These are phyloP conservation scores for Macrotus californicus DNA, from an alignment of 2,113 vertebrate species.

Conservation along the genomic window DNA sequence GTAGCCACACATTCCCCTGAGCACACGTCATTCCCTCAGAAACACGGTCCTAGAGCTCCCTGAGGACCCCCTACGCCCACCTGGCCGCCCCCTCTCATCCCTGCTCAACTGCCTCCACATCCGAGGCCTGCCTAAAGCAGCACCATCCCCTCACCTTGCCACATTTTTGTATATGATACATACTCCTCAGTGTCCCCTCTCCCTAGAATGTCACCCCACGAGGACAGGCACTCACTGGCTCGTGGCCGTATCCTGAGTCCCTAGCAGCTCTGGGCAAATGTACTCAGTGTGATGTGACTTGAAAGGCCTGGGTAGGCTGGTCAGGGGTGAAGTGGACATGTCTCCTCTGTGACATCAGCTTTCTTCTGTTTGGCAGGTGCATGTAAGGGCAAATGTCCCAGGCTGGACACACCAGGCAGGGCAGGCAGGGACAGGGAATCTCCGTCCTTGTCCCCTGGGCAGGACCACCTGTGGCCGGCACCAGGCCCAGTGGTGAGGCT, in stretches of 20 bases:
- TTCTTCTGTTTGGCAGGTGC: too few species aligned
- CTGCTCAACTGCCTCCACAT: fast-evolving
- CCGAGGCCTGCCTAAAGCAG: neutral
- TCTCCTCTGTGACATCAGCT: neutral
- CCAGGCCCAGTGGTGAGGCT: neutral
- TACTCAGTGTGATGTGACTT: fast-evolving
- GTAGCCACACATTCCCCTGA: neutral
- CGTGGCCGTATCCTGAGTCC: fast-evolving
- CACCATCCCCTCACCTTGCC: fast-evolving
- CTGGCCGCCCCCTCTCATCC: neutral
- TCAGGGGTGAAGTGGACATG: fast-evolving
- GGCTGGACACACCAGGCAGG: too few species aligned
- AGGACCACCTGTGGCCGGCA: fast-evolving
- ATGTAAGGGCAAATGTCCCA: fast-evolving
- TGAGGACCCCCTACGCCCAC: fast-evolving
- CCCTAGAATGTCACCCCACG: fast-evolving
- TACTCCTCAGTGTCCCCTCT: fast-evolving
- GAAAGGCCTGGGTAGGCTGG: neutral
- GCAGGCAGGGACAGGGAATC: too few species aligned
- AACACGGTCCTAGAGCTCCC: fast-evolving
- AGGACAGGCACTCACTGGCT: neutral
- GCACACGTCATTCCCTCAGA: fast-evolving
- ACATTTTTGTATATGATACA: fast-evolving
- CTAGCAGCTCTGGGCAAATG: fast-evolving
- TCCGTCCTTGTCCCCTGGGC: neutral